A percentile compares a stretch with the other conserved stretches of the same genome.
Evolutionary conservation across 2,113 vertebrate species (phyloP).

Genomic region (Cettia cetti): DNA sequence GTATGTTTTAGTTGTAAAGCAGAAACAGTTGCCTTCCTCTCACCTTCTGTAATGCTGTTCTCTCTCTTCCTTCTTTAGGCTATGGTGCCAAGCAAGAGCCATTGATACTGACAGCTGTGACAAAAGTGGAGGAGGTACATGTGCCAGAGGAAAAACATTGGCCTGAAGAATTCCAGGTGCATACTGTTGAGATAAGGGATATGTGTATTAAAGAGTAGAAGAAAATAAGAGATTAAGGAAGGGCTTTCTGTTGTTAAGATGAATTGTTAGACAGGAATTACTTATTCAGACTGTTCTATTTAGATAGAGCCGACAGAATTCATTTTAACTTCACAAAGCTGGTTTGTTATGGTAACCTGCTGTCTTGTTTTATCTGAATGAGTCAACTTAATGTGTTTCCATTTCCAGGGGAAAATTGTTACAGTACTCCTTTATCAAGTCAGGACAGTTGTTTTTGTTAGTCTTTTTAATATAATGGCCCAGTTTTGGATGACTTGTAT

Average conservation of each 20-base stretch:
- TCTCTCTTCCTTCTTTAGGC: slow-evolving; percentile 65
- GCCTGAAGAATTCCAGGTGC: slow-evolving; percentile 78
- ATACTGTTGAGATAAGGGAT: background rate
- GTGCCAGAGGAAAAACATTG: slow-evolving; percentile 59
- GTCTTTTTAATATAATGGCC: background rate
- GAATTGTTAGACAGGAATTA: background rate
- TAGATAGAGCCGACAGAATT: background rate
- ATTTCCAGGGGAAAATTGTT: background rate
- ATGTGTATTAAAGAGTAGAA: background rate
- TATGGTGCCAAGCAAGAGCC: slow-evolving; percentile 77
- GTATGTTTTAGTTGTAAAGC: background rate
- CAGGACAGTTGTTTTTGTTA: background rate
- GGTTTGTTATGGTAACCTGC: background rate
- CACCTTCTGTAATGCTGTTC: background rate
- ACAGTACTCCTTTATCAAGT: background rate
- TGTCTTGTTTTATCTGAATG: slow-evolving; percentile 31
- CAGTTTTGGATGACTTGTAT: background rate
- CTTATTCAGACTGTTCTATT: slow-evolving; percentile 12
- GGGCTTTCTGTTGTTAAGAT: background rate
- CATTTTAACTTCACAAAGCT: slow-evolving; percentile 15
- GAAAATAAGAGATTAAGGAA: background rate
- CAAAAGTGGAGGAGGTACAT: slow-evolving; percentile 62
- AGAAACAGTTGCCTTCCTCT: background rate
- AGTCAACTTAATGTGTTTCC: background rate
- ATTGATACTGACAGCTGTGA: slow-evolving; percentile 73